Conservation (phyloP, 2,888 invertebrate species). For the Ypsolopha scabrella region DNA sequence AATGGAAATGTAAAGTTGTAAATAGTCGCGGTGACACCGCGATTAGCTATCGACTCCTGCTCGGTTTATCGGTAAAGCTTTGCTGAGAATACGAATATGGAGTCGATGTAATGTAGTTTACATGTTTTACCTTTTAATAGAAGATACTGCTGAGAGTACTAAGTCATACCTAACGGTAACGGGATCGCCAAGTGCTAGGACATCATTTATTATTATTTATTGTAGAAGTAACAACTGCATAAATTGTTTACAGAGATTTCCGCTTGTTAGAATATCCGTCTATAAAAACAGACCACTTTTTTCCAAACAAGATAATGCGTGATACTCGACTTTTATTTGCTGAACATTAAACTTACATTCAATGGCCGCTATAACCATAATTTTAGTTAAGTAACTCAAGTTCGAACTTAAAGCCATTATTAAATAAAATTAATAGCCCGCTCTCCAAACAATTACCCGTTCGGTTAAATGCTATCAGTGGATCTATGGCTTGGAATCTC, state of each 20-base stretch:
- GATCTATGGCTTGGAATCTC: constrained; percentile 63
- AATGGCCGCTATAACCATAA: constrained; percentile 45
- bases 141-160: constrained; percentile 4
- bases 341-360: constrained; percentile 32
- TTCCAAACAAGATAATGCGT: neutral
- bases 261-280: neutral
- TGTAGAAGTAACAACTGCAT: neutral
- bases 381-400: constrained; percentile 52
- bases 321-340: constrained; percentile 29
- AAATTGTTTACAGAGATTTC: neutral
- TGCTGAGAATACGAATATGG: constrained; percentile 19
- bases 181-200: neutral
- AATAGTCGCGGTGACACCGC: constrained; percentile 35
- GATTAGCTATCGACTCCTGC: constrained; percentile 43
- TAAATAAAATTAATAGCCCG: constrained; percentile 52
- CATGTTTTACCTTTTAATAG: constrained; percentile 18
- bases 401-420: constrained; percentile 52
- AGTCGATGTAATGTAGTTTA: constrained; percentile 21
- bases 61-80: constrained; percentile 36
- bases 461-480: constrained; percentile 61
- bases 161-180: neutral
- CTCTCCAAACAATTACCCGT: constrained; percentile 61
- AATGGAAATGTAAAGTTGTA: constrained; percentile 49
- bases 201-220: neutral
- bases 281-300: neutral